Conservation (phyloP, 2,113 vertebrate genomes). For the Python bivittatus region DNA sequence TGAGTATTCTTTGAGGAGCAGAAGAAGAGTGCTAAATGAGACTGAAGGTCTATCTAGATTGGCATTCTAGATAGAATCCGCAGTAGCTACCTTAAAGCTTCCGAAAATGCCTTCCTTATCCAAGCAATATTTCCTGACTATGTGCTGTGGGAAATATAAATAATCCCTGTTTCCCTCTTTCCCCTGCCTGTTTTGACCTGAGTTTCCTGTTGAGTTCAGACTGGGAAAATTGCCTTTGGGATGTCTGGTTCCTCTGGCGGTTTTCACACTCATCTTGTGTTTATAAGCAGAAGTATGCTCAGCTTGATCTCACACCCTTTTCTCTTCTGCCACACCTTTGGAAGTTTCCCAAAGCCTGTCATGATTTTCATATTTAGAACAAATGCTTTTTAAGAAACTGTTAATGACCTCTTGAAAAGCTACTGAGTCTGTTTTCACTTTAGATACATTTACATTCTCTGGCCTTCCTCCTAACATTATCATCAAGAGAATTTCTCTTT, state of each 20-base stretch:
- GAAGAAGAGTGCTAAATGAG: not conserved
- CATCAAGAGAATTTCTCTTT: not conserved
- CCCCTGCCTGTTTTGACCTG: not conserved
- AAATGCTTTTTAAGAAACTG: not conserved
- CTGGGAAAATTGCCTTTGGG: not conserved
- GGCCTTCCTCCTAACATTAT: not conserved
- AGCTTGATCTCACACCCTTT: constrained; percentile 10
- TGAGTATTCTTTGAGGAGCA: not conserved
- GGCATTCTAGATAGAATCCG: not conserved
- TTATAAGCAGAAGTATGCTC: not conserved
- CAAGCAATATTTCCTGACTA: not conserved
- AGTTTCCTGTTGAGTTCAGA: not conserved
- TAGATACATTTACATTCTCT: not conserved
- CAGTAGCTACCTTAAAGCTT: not conserved
- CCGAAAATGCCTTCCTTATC: not conserved
- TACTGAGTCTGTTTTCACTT: not conserved
- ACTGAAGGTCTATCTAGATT: not conserved
- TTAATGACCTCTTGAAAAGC: not conserved
- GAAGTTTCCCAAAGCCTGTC: not conserved
- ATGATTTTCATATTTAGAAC: not conserved
- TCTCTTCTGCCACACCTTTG: not conserved
- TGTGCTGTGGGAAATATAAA: not conserved
- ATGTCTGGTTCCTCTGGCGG: not conserved
- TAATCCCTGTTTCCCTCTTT: not conserved
- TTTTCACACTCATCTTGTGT: not conserved